Evolutionary conservation across 2,113 vertebrate genomes (phyloP).

Genomic region (Burhinus oedicnemus): DNA sequence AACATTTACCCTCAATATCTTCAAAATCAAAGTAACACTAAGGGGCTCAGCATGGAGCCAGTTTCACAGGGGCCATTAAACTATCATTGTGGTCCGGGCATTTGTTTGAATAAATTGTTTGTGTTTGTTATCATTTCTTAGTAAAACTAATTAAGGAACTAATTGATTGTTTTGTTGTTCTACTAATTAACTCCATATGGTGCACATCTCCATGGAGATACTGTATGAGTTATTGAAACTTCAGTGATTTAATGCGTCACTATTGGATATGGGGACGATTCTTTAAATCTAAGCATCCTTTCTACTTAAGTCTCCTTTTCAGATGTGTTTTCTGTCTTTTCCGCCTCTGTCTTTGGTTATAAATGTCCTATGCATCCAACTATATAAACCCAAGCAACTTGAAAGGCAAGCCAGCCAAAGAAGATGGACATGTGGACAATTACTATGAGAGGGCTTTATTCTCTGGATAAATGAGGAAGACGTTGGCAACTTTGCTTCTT

Average conservation of each 20-base stretch:
- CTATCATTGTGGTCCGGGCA: slow-evolving; percentile 64
- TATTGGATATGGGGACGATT: slow-evolving; percentile 69
- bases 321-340: neutral
- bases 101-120: slow-evolving; percentile 81
- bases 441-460: neutral
- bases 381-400: neutral
- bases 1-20: slow-evolving; percentile 65
- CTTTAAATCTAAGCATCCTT: slow-evolving; percentile 66
- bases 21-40: slow-evolving; percentile 54
- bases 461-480: neutral
- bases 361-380: neutral
- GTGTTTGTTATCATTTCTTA: slow-evolving; percentile 83
- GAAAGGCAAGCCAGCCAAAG: neutral
- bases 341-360: neutral
- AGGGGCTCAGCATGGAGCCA: slow-evolving; percentile 35
- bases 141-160: slow-evolving; percentile 85
- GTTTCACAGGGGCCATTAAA: slow-evolving; percentile 74
- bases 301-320: slow-evolving; percentile 32
- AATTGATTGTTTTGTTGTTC: slow-evolving; percentile 87
- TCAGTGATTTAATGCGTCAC: slow-evolving; percentile 67
- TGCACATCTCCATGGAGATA: slow-evolving; percentile 83
- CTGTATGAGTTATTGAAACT: slow-evolving; percentile 80
- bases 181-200: slow-evolving; percentile 86
- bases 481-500: neutral
- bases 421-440: neutral